Evolutionary conservation across 2,888 invertebrate species (phyloP), one percentile per base, ranked within the genome.

Genomic region (Xylota sylvarum): DNA sequence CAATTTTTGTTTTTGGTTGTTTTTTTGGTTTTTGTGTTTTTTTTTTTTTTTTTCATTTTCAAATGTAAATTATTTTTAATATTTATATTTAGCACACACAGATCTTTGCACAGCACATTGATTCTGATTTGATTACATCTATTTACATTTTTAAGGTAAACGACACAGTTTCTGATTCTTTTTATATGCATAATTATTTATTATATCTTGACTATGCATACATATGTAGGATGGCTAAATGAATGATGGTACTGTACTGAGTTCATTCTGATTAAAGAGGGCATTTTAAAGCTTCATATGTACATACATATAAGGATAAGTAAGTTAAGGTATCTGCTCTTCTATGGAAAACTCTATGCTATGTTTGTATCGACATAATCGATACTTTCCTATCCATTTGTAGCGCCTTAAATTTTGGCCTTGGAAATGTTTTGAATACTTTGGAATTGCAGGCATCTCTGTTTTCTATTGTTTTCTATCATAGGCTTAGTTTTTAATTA

Each of bases 81-180:
- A 62, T 50, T 46, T 55, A 72, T 50, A 56, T 56, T 69, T 17
- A 67, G 60, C 52, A 76, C 43, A 69, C 14, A 80, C 50, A 60
- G 14, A 50, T 60, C 14, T 60, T 74, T 70, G 35, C 50, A 65
- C 48, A 60, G 60, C 46, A 62, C 43, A 62, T 56, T 62, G 32
- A 65, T 65, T 35, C 19, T n/a, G 40, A 48, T 30, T 78, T 77
- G 30, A 56, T n/a, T 52, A 55, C 14, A 74, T 72, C 23, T 52
- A 74, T 64, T 76, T 32, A 74, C 65, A 76, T 30, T 40, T n/a
- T 23, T 19, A 52, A 37, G 56, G 76, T 56, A 56, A 58, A 76
- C 65, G 48, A 48, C 65, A 58, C 55, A 76, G 67, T 76, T 67
- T 67, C 58, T 56, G 50, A 43, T 55, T 46, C 10, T 40, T 35